Conservation (phyloP, 2,888 invertebrate genomes). For the Eupithecia exiguata region DNA sequence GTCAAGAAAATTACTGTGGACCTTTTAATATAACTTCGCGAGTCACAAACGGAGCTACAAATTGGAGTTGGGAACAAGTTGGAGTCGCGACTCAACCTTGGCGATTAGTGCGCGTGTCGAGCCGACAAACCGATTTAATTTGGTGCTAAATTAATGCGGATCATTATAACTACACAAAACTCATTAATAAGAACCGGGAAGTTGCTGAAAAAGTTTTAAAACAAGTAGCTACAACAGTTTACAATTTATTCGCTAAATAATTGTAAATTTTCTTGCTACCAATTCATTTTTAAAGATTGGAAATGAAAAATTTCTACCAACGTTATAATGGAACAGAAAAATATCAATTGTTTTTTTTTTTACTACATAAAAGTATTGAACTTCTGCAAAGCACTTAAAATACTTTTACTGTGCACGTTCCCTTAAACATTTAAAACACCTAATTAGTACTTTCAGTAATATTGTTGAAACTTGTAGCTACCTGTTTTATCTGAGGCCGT, state of each 20-base stretch:
- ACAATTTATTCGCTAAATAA: slow-evolving; percentile 8
- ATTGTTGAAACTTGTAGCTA: slow-evolving; percentile 47
- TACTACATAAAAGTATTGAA: background rate
- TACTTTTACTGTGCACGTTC: slow-evolving; percentile 9
- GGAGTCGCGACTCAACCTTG: slow-evolving; percentile 70
- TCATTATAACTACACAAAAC: slow-evolving; percentile 57
- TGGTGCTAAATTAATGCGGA: slow-evolving; percentile 67
- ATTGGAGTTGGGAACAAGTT: slow-evolving; percentile 76
- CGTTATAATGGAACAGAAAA: background rate
- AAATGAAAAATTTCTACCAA: background rate
- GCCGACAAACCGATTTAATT: slow-evolving; percentile 73
- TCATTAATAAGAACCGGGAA: slow-evolving; percentile 39
- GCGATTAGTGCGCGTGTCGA: slow-evolving; percentile 71
- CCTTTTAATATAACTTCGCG: slow-evolving; percentile 83
- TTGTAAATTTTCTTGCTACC: background rate
- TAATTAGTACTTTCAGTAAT: slow-evolving; percentile 44
- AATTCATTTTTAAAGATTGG: background rate
- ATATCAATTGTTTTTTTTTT: background rate
- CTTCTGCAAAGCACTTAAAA: slow-evolving; percentile 4
- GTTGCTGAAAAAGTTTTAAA: background rate
- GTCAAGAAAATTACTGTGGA: slow-evolving; percentile 82
- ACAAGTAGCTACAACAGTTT: background rate
- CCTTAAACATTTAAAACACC: slow-evolving; percentile 31
- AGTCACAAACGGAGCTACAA: slow-evolving; percentile 74
- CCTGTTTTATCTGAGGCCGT: slow-evolving; percentile 58